phyloP scores from a whole-genome alignment of 2,888 invertebrate genomes.

The Rotaria magnacalcarata region DNA sequence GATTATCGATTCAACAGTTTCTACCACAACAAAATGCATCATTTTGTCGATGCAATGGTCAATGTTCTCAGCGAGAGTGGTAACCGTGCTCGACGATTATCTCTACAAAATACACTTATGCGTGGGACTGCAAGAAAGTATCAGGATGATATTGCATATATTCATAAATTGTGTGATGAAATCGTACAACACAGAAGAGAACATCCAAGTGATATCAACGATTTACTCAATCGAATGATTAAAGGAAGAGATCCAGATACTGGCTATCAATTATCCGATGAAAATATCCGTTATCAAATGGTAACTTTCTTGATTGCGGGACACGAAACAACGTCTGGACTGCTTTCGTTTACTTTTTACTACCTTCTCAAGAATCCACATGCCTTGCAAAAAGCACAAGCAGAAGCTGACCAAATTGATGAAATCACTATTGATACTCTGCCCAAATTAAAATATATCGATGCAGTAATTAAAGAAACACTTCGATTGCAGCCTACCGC shows the following conservation, averaged over 20 bases:
- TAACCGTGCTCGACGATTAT: neutral
- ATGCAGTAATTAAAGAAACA: neutral
- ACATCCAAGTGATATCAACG: neutral
- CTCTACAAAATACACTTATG: neutral
- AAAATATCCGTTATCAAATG: conserved; percentile 20
- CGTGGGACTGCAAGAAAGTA: neutral
- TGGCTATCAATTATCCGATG: neutral
- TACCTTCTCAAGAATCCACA: neutral
- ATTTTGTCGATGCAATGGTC: neutral
- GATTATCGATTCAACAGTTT: neutral
- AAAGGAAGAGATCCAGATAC: neutral
- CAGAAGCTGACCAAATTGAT: conserved; percentile 19
- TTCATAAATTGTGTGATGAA: neutral
- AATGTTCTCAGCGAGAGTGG: neutral
- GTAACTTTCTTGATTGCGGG: neutral
- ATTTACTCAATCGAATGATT: conserved; percentile 14
- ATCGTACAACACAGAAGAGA: neutral
- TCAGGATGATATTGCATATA: neutral
- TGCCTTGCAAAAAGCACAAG: neutral
- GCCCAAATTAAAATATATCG: neutral
- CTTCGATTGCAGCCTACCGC: neutral
- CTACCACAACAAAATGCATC: neutral
- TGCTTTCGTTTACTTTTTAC: neutral
- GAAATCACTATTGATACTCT: neutral
- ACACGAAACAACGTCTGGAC: neutral